Percentiles rank a stretch among this genome's conserved stretches.
Evolutionary conservation across 2,888 invertebrate genomes (phyloP).

Genomic region (Eupithecia subumbrata): DNA sequence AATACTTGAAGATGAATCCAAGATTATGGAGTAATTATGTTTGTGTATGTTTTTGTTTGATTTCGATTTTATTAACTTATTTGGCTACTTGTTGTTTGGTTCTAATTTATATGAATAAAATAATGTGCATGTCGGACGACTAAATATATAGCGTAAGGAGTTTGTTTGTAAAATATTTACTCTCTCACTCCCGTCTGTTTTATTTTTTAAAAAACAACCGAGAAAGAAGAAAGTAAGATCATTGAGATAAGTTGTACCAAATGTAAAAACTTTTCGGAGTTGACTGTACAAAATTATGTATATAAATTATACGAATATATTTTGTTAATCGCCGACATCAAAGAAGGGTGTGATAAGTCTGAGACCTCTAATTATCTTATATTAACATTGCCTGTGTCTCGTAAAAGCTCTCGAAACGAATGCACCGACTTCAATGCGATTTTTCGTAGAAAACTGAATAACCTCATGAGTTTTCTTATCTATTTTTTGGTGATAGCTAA

Average conservation of each 20-base stretch:
- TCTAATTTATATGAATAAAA: constrained; percentile 56
- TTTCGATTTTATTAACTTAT: constrained; percentile 76
- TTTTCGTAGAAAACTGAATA: not conserved
- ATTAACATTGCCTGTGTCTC: not conserved
- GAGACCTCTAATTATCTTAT: not conserved
- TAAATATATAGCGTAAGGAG: constrained; percentile 43
- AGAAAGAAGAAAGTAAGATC: not conserved
- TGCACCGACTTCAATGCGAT: not conserved
- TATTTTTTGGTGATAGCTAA: not conserved
- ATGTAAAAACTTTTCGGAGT: not conserved
- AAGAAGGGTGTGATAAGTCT: not conserved
- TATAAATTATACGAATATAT: not conserved
- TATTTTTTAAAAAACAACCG: not conserved
- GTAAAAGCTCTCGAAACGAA: not conserved
- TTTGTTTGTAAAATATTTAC: constrained; percentile 6
- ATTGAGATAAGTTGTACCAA: not conserved
- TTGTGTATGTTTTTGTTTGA: constrained; percentile 68
- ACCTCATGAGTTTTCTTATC: not conserved
- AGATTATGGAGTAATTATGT: constrained; percentile 37
- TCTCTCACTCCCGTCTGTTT: not conserved
- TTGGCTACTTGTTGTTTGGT: constrained; percentile 72
- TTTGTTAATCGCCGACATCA: not conserved
- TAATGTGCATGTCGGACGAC: constrained; percentile 61
- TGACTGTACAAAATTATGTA: not conserved
- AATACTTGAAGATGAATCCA: not conserved